Base-by-base conservation (phyloP, 2,888 invertebrate genomes). In the Polietes domitor region DNA sequence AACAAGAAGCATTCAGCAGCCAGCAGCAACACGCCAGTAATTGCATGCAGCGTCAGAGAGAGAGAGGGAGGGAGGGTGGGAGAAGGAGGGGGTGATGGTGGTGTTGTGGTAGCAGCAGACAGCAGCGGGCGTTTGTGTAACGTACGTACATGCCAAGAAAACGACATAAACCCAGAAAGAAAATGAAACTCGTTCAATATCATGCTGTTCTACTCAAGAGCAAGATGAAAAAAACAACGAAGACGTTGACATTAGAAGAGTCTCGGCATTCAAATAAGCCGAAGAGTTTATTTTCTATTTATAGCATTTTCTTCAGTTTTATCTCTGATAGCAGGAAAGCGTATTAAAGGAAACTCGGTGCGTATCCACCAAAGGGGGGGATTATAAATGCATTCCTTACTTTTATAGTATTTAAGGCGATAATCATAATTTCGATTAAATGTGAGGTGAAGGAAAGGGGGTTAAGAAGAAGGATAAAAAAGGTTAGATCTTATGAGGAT, bases 151-250 rank as follows among this genome's bases (percentile, higher is more conserved):
- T 32, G 15, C 47, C 47, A 6, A 47, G n/a, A 4, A 21, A 19
- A 53, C 21, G 21, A 47, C n/a, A 61, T 41, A 65, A 19, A 24
- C 43, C 43, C 43, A 43, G 68, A 68, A 41, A 43, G 68, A 68
- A 68, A 68, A 68, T 41, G 68, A 68, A 68, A 68, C 68, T 68
- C 68, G 68, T 68, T 68, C 68, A 68, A 68, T 68, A 68, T 68
- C 68, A 68, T 43, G 43, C 37, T 12, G 37, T 21, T 68, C 19
- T 21, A 6, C 43, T 19, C n/a, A 32, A 32, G n/a, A n/a, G n/a
- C 32, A 32, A 32, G 7, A 32, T 5, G 32, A 32, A 32, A 32
- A 6, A 17, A 32, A 32, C 37, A 63, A 37, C 32, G 17, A 65
- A 65, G 41, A 65, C 65, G 41, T 65, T 65, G 68, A 68, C 68